These are phyloP conservation scores for Bambusicola thoracicus DNA, from an alignment of 2,113 vertebrate genomes.

Conservation along the genomic window DNA sequence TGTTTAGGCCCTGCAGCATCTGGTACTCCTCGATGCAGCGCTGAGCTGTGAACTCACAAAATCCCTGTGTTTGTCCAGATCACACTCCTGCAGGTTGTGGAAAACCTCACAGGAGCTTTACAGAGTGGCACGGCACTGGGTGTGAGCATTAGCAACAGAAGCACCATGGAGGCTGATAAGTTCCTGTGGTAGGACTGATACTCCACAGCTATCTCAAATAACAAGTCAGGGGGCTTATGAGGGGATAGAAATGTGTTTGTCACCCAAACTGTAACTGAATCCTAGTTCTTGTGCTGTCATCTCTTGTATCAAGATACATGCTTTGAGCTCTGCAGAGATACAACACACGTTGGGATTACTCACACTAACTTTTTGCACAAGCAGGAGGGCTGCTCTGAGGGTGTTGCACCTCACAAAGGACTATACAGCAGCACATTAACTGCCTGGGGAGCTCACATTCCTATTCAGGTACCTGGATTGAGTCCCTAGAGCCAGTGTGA, in stretches of 20 bases:
- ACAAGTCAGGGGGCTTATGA: accelerated
- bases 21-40: neutral
- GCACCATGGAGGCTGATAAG: neutral
- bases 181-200: neutral
- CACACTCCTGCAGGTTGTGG: neutral
- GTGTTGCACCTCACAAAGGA: neutral
- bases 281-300: neutral
- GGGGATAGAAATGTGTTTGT: neutral
- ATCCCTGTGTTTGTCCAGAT: neutral
- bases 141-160: neutral
- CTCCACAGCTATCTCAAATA: neutral
- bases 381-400: neutral
- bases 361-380: neutral
- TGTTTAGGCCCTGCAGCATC: neutral
- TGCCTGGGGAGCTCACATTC: neutral
- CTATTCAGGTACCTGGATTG: neutral
- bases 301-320: neutral
- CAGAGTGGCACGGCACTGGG: neutral
- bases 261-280: neutral
- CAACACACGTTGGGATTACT: neutral
- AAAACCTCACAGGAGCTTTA: neutral
- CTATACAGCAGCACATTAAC: neutral
- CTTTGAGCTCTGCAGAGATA: neutral
- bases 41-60: neutral
- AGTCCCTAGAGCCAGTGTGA: neutral